Percentiles rank a stretch among this genome's conserved stretches.
Evolutionary conservation across 2,113 vertebrate genomes (phyloP).

Genomic region (Malurus elegans): DNA sequence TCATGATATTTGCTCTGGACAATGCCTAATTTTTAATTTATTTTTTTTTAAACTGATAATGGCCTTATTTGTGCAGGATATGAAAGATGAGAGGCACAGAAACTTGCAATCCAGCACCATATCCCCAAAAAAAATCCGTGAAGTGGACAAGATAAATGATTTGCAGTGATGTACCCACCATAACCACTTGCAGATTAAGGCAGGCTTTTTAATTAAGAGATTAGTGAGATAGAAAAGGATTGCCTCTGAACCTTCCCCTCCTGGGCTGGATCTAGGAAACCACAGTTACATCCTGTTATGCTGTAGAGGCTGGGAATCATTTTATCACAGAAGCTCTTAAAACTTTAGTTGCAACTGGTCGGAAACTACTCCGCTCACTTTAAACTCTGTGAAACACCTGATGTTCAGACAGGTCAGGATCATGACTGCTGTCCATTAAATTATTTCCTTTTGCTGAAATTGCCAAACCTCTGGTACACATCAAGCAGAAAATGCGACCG

Average conservation of each 20-base stretch:
- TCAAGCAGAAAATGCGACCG: constrained; percentile 40
- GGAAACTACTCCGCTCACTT: neutral
- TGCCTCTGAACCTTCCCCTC: neutral
- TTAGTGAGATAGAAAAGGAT: neutral
- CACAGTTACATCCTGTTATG: neutral
- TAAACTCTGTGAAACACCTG: neutral
- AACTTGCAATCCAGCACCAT: neutral
- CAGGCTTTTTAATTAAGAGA: neutral
- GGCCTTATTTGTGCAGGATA: neutral
- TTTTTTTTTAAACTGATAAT: neutral
- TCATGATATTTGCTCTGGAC: neutral
- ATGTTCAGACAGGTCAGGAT: neutral
- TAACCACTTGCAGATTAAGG: neutral
- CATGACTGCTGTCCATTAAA: neutral
- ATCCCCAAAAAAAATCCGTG: neutral
- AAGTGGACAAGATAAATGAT: neutral
- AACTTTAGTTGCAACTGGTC: neutral
- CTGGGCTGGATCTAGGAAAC: neutral
- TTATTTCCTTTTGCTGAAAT: constrained; percentile 17
- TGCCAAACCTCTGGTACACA: constrained; percentile 47
- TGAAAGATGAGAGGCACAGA: neutral
- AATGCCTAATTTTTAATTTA: neutral
- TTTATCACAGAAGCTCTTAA: neutral
- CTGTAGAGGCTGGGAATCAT: neutral
- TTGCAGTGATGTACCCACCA: neutral